A percentile compares a stretch with the other conserved stretches of the same genome.
Evolutionary conservation across 1,140 invertebrate genomes (phyloP).

Genomic region (Caenorhabditis briggsae): DNA sequence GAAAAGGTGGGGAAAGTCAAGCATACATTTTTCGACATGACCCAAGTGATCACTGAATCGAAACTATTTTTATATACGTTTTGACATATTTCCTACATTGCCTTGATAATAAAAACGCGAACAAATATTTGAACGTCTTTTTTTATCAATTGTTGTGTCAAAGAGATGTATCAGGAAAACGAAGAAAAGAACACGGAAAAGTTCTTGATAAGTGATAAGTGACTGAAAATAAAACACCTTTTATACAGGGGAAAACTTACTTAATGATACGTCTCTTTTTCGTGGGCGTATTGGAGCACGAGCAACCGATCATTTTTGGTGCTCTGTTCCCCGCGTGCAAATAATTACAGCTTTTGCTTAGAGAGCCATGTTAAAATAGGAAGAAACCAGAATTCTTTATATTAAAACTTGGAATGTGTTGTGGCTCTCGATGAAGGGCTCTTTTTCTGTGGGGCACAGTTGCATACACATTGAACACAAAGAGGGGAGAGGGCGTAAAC

Average conservation of each 20-base stretch:
- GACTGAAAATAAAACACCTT: neutral
- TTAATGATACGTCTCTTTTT: constrained; percentile 39
- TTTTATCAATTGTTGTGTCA: constrained; percentile 34
- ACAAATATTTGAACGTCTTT: constrained; percentile 8
- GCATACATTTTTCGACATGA: neutral
- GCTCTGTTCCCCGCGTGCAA: neutral
- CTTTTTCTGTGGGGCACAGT: constrained; percentile 18
- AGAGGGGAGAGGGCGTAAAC: constrained; percentile 5
- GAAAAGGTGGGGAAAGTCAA: constrained; percentile 6
- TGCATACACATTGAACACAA: constrained; percentile 11
- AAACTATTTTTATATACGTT: constrained; percentile 11
- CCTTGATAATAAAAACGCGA: constrained; percentile 28
- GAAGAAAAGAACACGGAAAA: neutral
- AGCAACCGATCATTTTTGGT: constrained; percentile 29
- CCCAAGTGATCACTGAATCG: constrained; percentile 21
- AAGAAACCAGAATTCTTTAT: neutral
- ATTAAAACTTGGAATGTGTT: neutral
- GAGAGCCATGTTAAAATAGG: neutral
- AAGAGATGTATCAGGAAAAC: neutral
- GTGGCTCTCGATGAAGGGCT: neutral
- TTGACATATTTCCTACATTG: neutral
- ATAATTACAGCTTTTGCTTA: neutral
- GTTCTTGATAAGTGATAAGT: neutral
- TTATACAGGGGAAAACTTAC: constrained; percentile 3
- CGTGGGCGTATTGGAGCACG: constrained; percentile 18